These are phyloP conservation scores for Biston stratarius DNA, from an alignment of 2,888 invertebrate species.

Conservation along the genomic window DNA sequence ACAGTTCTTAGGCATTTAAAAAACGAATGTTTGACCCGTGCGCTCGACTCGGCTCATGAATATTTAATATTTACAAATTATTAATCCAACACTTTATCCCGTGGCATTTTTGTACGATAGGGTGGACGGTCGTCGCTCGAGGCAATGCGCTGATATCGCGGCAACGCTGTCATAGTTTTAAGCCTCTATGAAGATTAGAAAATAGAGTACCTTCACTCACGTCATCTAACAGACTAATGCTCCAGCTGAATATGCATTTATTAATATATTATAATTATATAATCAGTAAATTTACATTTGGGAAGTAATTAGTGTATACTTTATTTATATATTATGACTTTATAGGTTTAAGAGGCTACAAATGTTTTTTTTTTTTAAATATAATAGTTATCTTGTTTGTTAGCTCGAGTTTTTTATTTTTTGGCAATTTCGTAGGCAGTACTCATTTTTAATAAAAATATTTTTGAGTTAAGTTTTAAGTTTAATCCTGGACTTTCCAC, in stretches of 20 bases:
- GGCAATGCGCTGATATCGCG: conserved; percentile 65
- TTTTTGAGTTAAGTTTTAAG: no score
- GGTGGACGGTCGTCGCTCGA: conserved; percentile 50
- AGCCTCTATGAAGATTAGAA: conserved; percentile 79
- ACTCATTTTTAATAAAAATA: no score
- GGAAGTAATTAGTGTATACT: no score
- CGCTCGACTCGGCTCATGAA: conserved; percentile 75
- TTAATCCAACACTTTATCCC: conserved; percentile 82
- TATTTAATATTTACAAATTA: conserved; percentile 86
- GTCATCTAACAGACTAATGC: conserved; percentile 63
- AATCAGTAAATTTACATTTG: no score
- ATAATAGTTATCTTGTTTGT: no score
- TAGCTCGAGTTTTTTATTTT: no score
- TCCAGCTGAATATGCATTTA: conserved; percentile 44
- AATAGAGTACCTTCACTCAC: conserved; percentile 68
- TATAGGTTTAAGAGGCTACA: no score
- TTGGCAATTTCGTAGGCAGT: no score
- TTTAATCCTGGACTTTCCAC: no score
- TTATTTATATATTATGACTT: no score
- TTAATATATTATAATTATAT: conserved; percentile 4
- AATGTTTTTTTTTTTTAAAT: no score
- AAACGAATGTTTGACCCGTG: conserved; percentile 80
- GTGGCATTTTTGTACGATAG: conserved; percentile 70
- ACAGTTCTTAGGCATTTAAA: conserved; percentile 73
- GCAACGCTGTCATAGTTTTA: conserved; percentile 67